A percentile compares a stretch with the other conserved stretches of the same genome.
phyloP scores from a whole-genome alignment of 1,140 invertebrate genomes.

The Brachionus manjavacas region DNA sequence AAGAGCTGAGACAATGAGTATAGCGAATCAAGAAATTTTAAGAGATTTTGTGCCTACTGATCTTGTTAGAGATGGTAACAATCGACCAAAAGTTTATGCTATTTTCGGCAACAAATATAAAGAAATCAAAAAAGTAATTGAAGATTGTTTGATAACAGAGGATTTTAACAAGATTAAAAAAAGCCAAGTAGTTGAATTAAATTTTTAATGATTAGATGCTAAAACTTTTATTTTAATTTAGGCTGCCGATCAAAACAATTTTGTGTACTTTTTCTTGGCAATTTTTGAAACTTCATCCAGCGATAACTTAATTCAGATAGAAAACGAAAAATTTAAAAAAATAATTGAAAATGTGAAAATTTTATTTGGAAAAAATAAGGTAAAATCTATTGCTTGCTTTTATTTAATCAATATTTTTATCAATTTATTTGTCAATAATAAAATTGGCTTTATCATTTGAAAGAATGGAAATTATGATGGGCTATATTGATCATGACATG shows the following conservation, averaged over 20 bases:
- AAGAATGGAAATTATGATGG: too few species aligned
- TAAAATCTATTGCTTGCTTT: not conserved
- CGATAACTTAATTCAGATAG: not conserved
- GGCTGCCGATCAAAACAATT: not conserved
- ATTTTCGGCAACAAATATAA: not conserved
- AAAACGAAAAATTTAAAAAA: conserved; percentile 17
- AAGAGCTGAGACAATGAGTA: not conserved
- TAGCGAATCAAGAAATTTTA: not conserved
- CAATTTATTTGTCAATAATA: too few species aligned
- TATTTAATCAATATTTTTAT: too few species aligned
- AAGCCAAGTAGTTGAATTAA: not conserved
- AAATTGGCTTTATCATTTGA: too few species aligned
- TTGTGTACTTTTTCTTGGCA: not conserved
- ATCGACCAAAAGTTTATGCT: not conserved
- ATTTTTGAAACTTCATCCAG: not conserved
- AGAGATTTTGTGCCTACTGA: not conserved
- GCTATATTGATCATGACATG: too few species aligned
- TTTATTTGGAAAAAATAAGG: not conserved
- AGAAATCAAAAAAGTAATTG: not conserved
- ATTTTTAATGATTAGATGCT: not conserved
- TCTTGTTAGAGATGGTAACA: not conserved
- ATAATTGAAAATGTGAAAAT: not conserved
- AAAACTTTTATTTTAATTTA: not conserved
- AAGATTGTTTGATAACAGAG: not conserved
- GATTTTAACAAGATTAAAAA: not conserved